Evolutionary conservation across 2,113 vertebrate species (phyloP), one percentile per base, ranked within the genome.

Genomic region (Oryzias celebensis): DNA sequence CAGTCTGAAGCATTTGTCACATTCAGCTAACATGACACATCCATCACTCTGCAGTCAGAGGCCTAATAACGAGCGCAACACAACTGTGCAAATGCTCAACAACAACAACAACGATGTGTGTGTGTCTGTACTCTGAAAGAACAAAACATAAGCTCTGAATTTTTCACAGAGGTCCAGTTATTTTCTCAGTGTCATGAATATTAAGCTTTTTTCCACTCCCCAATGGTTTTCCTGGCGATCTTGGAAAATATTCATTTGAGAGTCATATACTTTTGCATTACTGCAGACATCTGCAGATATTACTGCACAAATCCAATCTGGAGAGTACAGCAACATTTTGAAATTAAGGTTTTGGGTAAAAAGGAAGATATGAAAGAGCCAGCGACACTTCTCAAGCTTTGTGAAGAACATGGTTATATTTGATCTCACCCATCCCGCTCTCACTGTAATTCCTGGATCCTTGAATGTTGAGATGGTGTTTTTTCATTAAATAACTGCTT

Each of bases 341-440:
- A 76, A 62, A 78, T 83, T 73, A 75, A 50, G 62, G 70, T 57
- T 75, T 82, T 67, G 42, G 45, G 53, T 64, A 64, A 24, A 28
- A 53, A 31, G 24, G 42, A 49, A 18, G 49, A 60, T 60, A 58
- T 58, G 68, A 42, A 49, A 60, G 55, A 72, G 41, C 31, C 57
- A 42, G 59, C 17, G 53, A 13, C 1, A 15, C 48, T 52, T 12
- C 0, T 24, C 52, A 23, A 58, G 54, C 22, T 50, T 5, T 10
- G 24, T 0, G 4, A 67, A 73, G 45, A 58, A 66, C 69, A 6
- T 41, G 26, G n/a, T 62, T 66, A 64, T 63, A 59, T 71, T 57
- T 45, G 45, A 71, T 83, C 57, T 52, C 47, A 22, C 20, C 54
- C 50, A 17, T 63, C 18, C 14, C 59, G 48, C 51, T 60, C 26